Evolutionary conservation across 2,888 invertebrate species (phyloP), one percentile per base, ranked within the genome.

Genomic region (Clivina fossor): DNA sequence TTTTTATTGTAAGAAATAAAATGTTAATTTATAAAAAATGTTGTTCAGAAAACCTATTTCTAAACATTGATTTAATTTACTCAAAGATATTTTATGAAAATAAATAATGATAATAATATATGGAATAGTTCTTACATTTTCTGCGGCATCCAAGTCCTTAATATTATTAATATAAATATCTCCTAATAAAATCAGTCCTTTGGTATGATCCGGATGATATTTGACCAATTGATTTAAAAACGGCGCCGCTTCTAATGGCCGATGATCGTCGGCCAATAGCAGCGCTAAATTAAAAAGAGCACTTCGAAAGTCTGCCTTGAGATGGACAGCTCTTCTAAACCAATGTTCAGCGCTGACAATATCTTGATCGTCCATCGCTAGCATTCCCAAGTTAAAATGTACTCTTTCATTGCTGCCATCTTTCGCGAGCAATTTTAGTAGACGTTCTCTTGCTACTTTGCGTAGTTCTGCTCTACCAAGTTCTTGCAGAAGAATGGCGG

Each of bases 111-210:
- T 26, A 16, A 7, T 15, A 26, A 4, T 41, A 53, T 43, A 48
- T 37, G 15, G 32, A n/a, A n/a, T n/a, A n/a, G n/a, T 54, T 78
- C 84, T 83, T 70, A 93, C 93, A 73, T 88, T 87, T 75, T 96
- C 95, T 15, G 97, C 97, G 2, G 93, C 91, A 71, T 93, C 91
- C 68, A 95, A 74, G 73, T 97, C 93, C 70, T 94, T 94, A 67
- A 95, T 88, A 62, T 90, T 89, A 74, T 96, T 97, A 61, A 97
- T 93, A 74, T 95, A 95, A 68, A 97, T 93, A 71, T 97, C 96
- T 8, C 96, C 96, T 9, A 96, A 77, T 24, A 97, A 78, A 64
- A 97, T 94, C 59, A 95, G 77, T 28, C 95, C 96, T 76, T 97
- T 97, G 8, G 92, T 86, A 71, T 97, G 96, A 71, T 93, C 90